Percentiles rank a stretch among this genome's conserved stretches.
phyloP scores from a whole-genome alignment of 2,888 invertebrate species.

The Agelastica alni region DNA sequence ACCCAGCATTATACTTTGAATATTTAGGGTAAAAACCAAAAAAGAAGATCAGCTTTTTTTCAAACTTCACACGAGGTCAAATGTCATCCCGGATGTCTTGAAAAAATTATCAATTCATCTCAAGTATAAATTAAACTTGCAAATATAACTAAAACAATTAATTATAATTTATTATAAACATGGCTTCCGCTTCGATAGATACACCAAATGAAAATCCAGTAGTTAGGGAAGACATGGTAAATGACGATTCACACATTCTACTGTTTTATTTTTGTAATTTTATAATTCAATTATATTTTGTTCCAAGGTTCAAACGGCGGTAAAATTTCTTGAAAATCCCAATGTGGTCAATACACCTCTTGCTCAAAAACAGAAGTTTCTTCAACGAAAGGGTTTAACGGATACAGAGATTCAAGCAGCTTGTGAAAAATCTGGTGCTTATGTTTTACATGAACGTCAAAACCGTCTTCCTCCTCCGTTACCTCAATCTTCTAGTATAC shows the following conservation, averaged over 20 bases:
- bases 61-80: too few relatives aligned
- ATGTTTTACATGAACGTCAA: slow-evolving; percentile 47
- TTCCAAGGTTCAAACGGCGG: slow-evolving; percentile 82
- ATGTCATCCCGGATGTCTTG: neutral
- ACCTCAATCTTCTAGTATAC: slow-evolving; percentile 39
- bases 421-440: slow-evolving; percentile 67
- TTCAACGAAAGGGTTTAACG: slow-evolving; percentile 76
- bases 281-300: slow-evolving; percentile 38
- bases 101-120: slow-evolving; percentile 2
- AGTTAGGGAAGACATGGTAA: slow-evolving; percentile 36
- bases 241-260: neutral
- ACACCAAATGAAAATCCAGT: slow-evolving; percentile 18
- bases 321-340: slow-evolving; percentile 85
- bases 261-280: neutral
- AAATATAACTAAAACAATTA: neutral
- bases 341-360: slow-evolving; percentile 77
- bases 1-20: too few relatives aligned
- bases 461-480: slow-evolving; percentile 38
- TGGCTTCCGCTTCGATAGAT: slow-evolving; percentile 23
- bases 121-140: slow-evolving; percentile 7
- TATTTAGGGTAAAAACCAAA: too few relatives aligned
- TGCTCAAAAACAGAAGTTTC: slow-evolving; percentile 78
- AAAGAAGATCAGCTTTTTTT: too few relatives aligned
- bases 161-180: slow-evolving; percentile 2
- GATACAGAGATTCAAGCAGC: slow-evolving; percentile 76